These are phyloP conservation scores for Hetaerina titia DNA, from an alignment of 2,888 invertebrate genomes.

Conservation along the genomic window DNA sequence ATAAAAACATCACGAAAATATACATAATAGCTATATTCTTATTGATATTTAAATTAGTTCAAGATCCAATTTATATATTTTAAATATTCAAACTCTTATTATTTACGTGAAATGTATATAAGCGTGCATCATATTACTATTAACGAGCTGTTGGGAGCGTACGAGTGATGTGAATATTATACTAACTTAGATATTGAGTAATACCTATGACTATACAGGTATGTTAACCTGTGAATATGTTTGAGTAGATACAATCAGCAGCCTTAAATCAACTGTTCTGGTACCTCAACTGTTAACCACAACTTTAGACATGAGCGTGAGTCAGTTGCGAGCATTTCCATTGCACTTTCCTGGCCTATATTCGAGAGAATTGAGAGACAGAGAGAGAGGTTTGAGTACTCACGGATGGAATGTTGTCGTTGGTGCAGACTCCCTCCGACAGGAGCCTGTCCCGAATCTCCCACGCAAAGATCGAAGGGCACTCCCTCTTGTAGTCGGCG, in stretches of 20 bases:
- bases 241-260: not conserved
- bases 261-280: not conserved
- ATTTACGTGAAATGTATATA: too few relatives aligned
- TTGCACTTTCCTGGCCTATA: not conserved
- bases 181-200: too few relatives aligned
- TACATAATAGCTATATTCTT: too few relatives aligned
- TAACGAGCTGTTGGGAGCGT: too few relatives aligned
- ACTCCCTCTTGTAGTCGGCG: constrained; percentile 97
- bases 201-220: too few relatives aligned
- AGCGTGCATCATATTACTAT: too few relatives aligned
- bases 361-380: not conserved
- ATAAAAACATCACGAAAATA: too few relatives aligned
- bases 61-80: too few relatives aligned
- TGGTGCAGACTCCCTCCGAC: constrained; percentile 96
- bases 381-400: constrained; percentile 79
- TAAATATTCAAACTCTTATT: too few relatives aligned
- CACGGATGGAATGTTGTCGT: constrained; percentile 98
- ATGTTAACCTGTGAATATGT: not conserved
- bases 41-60: too few relatives aligned
- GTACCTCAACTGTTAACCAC: not conserved
- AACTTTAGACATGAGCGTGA: not conserved
- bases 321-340: not conserved
- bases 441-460: constrained; percentile 97
- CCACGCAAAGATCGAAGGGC: constrained; percentile 99
- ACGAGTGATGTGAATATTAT: too few relatives aligned